Percentiles rank a stretch among this genome's conserved stretches.
phyloP scores from a whole-genome alignment of 2,888 invertebrate species.

The Pachliopta kotzebuea region DNA sequence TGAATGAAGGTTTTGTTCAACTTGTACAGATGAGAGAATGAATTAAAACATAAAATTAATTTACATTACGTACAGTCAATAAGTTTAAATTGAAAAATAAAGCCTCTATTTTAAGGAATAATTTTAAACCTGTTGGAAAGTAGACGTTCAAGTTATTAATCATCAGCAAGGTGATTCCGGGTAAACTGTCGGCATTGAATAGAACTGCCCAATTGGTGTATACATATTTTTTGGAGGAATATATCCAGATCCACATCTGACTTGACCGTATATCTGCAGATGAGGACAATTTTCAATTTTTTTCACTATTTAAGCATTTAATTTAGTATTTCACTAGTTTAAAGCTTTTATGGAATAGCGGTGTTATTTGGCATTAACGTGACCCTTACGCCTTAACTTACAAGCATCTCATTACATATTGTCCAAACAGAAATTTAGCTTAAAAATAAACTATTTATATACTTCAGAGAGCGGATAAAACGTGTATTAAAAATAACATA shows the following conservation, averaged over 20 bases:
- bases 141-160: slow-evolving; percentile 2
- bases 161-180: slow-evolving; percentile 19
- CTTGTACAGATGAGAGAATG: slow-evolving; percentile 5
- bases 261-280: neutral
- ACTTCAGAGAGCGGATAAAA: neutral
- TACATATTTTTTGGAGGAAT: neutral
- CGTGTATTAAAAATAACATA: neutral
- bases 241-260: too few species aligned
- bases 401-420: too few species aligned
- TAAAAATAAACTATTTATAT: too few species aligned
- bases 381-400: too few species aligned
- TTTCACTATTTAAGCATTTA: too few species aligned
- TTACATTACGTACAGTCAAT: neutral
- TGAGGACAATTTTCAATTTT: too few species aligned
- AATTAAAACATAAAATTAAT: neutral
- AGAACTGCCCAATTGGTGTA: neutral
- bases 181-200: neutral
- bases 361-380: too few species aligned
- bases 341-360: too few species aligned
- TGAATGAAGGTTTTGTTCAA: slow-evolving; percentile 15
- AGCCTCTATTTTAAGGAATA: neutral
- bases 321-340: too few species aligned
- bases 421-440: too few species aligned
- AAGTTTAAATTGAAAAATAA: neutral
- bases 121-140: slow-evolving; percentile 5